Conservation (phyloP, 2,113 vertebrate species). For the Elanus axillaris region DNA sequence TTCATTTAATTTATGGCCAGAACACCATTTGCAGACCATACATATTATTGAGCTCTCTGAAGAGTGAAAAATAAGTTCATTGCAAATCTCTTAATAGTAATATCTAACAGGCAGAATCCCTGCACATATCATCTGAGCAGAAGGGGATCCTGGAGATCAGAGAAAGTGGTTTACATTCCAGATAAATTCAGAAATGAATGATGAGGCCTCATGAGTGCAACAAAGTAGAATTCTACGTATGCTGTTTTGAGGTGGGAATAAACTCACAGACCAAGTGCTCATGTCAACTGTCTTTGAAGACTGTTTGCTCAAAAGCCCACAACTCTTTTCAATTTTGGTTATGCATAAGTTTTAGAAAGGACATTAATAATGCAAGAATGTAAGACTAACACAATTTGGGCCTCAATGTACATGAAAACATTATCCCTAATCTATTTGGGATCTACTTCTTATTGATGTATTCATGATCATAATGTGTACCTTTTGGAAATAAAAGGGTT, state of each 20-base stretch:
- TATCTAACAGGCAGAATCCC: not conserved
- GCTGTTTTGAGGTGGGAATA: not conserved
- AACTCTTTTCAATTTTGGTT: not conserved
- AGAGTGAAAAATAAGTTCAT: not conserved
- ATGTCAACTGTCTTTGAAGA: not conserved
- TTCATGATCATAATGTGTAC: not conserved
- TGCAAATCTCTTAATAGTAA: not conserved
- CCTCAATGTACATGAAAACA: not conserved
- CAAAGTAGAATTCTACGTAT: not conserved
- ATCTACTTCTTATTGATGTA: not conserved
- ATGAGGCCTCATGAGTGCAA: not conserved
- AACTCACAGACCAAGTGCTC: not conserved
- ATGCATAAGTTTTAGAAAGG: not conserved
- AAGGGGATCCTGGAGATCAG: not conserved
- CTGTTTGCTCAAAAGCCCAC: not conserved
- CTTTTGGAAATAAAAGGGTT: not conserved
- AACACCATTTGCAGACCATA: not conserved
- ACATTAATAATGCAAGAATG: not conserved
- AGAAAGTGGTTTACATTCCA: not conserved
- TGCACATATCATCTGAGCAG: not conserved
- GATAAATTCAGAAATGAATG: not conserved
- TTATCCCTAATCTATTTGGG: not conserved
- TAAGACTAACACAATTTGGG: not conserved
- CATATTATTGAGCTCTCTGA: not conserved
- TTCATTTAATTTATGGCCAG: not conserved